phyloP scores from a whole-genome alignment of 1,140 invertebrate species.

The Parapsyche elsis region DNA sequence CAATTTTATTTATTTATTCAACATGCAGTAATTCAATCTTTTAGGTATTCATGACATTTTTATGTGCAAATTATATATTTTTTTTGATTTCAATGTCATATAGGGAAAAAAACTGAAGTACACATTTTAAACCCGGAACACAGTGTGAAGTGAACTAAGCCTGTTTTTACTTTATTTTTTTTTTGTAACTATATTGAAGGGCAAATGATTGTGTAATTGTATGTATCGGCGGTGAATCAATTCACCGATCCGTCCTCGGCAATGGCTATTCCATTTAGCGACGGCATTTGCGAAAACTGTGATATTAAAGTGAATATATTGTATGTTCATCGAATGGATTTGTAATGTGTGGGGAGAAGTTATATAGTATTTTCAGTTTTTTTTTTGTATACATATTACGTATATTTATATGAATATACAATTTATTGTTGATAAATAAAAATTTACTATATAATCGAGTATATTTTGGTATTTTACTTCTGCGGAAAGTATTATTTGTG shows the following conservation, averaged over 20 bases:
- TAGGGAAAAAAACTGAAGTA: no score
- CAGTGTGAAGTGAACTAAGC: no score
- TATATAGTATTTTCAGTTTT: neutral
- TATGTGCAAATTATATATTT: no score
- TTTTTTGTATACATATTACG: neutral
- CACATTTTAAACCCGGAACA: no score
- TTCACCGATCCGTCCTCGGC: neutral
- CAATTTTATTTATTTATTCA: no score
- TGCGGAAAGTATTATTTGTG: neutral
- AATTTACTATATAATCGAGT: neutral
- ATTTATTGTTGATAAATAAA: neutral
- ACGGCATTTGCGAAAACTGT: conserved; percentile 53
- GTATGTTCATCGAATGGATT: conserved; percentile 16
- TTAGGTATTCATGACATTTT: no score
- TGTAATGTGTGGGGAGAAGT: neutral
- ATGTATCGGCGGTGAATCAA: neutral
- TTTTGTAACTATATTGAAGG: no score
- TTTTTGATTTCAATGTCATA: no score
- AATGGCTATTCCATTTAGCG: conserved; percentile 6
- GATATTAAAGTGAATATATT: conserved; percentile 43
- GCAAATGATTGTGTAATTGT: no score
- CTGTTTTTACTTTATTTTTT: no score
- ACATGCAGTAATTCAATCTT: no score
- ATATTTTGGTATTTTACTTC: conserved; percentile 22
- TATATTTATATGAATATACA: neutral